Evolutionary conservation across 2,888 invertebrate genomes (phyloP).

Genomic region (Thecophora atra): DNA sequence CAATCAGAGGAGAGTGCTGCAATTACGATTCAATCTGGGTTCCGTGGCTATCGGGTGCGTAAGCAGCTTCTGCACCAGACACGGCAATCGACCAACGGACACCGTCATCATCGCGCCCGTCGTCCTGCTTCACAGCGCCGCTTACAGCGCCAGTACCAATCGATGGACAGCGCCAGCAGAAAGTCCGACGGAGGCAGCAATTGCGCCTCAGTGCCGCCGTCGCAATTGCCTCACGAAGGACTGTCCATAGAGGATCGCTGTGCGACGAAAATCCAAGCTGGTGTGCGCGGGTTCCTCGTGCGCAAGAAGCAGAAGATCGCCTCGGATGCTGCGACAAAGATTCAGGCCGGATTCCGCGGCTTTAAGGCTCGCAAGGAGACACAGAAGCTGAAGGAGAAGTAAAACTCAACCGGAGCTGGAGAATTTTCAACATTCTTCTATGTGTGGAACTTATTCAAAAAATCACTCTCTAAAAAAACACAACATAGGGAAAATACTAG

Average conservation of each 20-base stretch:
- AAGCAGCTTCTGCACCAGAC: slow-evolving; percentile 62
- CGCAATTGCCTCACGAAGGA: slow-evolving; percentile 45
- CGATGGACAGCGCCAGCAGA: slow-evolving; percentile 38
- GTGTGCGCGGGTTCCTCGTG: slow-evolving; percentile 63
- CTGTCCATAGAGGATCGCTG: slow-evolving; percentile 57
- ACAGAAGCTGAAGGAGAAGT: slow-evolving; percentile 58
- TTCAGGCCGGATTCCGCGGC: slow-evolving; percentile 66
- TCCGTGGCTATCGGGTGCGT: slow-evolving; percentile 69
- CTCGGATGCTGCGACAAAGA: slow-evolving; percentile 65
- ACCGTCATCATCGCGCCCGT: slow-evolving; percentile 27
- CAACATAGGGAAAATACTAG: too few species aligned
- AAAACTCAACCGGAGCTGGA: slow-evolving; percentile 28
- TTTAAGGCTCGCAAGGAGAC: slow-evolving; percentile 64
- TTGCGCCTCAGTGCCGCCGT: slow-evolving; percentile 28
- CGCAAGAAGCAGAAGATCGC: slow-evolving; percentile 63
- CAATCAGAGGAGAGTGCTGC: slow-evolving; percentile 67
- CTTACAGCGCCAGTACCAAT: slow-evolving; percentile 45
- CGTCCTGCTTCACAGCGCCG: slow-evolving; percentile 39
- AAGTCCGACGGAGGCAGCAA: background rate
- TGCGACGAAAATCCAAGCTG: slow-evolving; percentile 65
- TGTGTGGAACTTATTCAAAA: too few species aligned
- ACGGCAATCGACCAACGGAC: slow-evolving; percentile 40
- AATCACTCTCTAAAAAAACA: too few species aligned
- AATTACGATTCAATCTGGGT: slow-evolving; percentile 70
- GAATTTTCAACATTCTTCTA: background rate